Percentiles rank a stretch among this genome's conserved stretches.
Conservation (phyloP, 2,797 vertebrate genomes). For the Cacajao melanocephalus region DNA sequence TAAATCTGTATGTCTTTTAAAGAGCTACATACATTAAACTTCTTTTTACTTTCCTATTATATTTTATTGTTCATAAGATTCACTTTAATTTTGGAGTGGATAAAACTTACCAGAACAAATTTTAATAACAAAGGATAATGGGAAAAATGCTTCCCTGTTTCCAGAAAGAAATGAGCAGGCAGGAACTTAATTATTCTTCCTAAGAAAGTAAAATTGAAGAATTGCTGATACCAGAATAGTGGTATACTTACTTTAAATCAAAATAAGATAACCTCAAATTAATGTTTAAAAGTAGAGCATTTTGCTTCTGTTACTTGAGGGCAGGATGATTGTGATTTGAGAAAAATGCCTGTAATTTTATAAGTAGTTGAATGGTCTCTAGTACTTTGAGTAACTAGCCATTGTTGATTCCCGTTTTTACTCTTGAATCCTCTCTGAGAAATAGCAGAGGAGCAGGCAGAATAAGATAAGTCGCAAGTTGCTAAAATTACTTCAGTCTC, state of each 20-base stretch:
- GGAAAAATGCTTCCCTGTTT: not conserved
- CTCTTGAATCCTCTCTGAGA: not conserved
- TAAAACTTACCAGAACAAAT: not conserved
- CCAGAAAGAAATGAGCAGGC: not conserved
- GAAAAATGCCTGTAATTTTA: not conserved
- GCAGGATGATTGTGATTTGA: not conserved
- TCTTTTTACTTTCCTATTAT: not conserved
- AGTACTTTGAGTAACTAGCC: not conserved
- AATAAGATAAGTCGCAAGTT: not conserved
- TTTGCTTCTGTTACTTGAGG: not conserved
- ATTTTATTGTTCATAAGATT: not conserved
- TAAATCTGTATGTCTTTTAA: not conserved
- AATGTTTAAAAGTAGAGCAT: not conserved
- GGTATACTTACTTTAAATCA: not conserved
- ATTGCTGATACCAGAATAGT: not conserved
- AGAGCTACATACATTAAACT: not conserved
- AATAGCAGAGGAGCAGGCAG: not conserved
- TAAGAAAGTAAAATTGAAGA: conserved; percentile 20
- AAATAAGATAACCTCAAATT: not conserved
- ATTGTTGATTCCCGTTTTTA: not conserved
- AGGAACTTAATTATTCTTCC: not conserved
- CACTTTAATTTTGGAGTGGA: not conserved
- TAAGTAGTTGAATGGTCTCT: not conserved
- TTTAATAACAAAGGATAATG: not conserved
- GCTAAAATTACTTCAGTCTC: not conserved